Evolutionary conservation across 2,797 vertebrate species (phyloP), one percentile per base, ranked within the genome.

Genomic region (Champsocephalus gunnari): DNA sequence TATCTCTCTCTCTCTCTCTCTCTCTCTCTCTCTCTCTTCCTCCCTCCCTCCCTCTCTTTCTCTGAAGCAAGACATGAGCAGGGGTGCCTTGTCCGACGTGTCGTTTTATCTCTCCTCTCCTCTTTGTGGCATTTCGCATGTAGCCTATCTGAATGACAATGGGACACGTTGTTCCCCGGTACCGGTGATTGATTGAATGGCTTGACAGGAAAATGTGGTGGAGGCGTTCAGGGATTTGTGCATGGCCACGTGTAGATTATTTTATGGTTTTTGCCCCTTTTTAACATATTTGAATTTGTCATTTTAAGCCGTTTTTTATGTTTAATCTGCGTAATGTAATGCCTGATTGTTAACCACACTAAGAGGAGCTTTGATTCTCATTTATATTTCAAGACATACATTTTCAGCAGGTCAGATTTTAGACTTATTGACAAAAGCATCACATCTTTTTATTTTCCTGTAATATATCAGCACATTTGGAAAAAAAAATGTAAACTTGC

Each of bases 61-160:
- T 90, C 87, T 91, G 89, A 93, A 92, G 89, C 83, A 77, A 94
- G 87, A 92, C 90, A 92, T 88, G 91, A 93, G 89, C 91, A 90
- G 88, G 89, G 91, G 90, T 93, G 88, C 84, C 85, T 90, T 90
- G 92, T 95, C 92, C 92, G 79, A 92, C 77, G 76, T 82, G 77
- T 73, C 83, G 86, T 88, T 92, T 87, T 88, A 75, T 93, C 67
- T 80, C 73, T 73, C 51, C 81, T 44, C 9, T 93, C 73, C 81
- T 71, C 64, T 43, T 45, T 73, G 19, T 83, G 75, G 72, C 17
- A 53, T 88, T 89, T 88, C 93, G 92, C 90, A 91, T 92, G 89
- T 66, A 28, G 28, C 28, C 28, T 28, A 85, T 93, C 83, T 94
- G 87, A 93, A 93, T 92, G 87, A 92, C 88, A 91, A 92, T 85